Conservation (phyloP, 2,113 vertebrate genomes). For the Propithecus coquereli region DNA sequence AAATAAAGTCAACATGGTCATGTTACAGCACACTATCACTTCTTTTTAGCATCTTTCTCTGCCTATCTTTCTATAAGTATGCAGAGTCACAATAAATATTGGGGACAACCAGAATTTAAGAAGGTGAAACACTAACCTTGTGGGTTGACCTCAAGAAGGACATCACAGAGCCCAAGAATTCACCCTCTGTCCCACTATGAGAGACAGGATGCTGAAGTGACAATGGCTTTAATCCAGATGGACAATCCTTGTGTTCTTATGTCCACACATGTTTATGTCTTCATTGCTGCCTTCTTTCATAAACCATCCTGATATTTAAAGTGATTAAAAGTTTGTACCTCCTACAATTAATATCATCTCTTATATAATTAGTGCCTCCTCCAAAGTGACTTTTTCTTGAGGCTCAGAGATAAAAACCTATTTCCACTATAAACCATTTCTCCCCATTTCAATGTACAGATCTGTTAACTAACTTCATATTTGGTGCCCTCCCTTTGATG, state of each 20-base stretch:
- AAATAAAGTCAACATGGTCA: not conserved
- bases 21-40: not conserved
- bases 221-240: not conserved
- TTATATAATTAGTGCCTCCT: not conserved
- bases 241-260: not conserved
- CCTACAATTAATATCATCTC: too few relatives aligned
- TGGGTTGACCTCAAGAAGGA: not conserved
- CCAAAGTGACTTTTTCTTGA: not conserved
- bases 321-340: not conserved
- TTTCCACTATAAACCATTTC: not conserved
- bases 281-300: not conserved
- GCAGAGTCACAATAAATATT: not conserved
- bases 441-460: not conserved
- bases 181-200: not conserved
- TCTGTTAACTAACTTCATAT: not conserved
- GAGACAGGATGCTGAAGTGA: not conserved
- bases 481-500: not conserved
- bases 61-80: not conserved
- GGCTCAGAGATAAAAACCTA: not conserved
- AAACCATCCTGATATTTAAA: constrained; percentile 15
- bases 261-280: not conserved
- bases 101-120: not conserved
- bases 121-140: not conserved
- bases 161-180: not conserved
- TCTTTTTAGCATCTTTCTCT: not conserved